Evolutionary conservation across 2,888 invertebrate species (phyloP), one percentile per base, ranked within the genome.

Genomic region (Hirtodrosophila cameraria): DNA sequence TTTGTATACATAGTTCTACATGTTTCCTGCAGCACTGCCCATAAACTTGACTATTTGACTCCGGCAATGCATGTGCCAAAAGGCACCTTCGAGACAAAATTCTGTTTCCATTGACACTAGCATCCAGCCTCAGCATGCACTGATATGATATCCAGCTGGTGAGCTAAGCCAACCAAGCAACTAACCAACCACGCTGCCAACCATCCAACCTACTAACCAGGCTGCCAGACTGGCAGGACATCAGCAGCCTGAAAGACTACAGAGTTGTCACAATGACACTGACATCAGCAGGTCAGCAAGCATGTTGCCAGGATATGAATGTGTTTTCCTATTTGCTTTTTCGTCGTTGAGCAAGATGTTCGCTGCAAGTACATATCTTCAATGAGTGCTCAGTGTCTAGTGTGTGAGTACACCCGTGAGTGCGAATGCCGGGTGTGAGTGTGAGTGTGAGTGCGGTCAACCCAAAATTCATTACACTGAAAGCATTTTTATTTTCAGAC

Each of bases 401-500:
- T 4, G 42, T 54, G 53, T 53, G 36, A 41, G 48, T n/a, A 11
- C 25, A 35, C 16, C 25, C 7, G 12, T 28, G 43, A 55, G 53
- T 16, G 5, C 4, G 36, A 25, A 2, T 16, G 11, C 9, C 13
- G 13, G 16, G 4, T 39, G 20, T 36, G 13, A 13, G 20, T 28
- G 28, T 15, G 35, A 28, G 20, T 42, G 46, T 27, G 49, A 33
- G 39, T 63, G 55, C 45, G 69, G 55, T 60, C 60, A 69, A 30
- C 45, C 71, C 62, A 58, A 65, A 75, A 67, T 65, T 76, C 72
- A 80, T 81, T 79, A 75, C 64, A 72, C 45, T 79, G 76, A 81
- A 81, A 80, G 81, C 76, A 65, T 81, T 79, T 76, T 80, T 81
- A 78, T 80, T 72, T 62, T 35, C 54, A 52, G 55, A 45, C 46